Conservation (phyloP, 2,113 vertebrate genomes). For the Pleuronectes platessa region DNA sequence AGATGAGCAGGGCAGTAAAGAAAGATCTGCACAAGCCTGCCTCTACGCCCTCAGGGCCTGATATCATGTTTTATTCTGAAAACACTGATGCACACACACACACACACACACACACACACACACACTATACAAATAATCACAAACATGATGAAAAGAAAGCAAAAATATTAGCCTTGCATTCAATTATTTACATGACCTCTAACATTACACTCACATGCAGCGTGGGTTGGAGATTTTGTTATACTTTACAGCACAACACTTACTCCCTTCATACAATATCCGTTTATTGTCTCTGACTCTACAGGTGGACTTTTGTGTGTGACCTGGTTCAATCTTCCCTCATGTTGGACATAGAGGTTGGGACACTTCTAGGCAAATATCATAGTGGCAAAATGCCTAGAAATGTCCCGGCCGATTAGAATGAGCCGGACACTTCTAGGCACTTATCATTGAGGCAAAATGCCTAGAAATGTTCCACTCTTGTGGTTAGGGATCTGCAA, state of each 20-base stretch:
- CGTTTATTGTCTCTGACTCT: not conserved
- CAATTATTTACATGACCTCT: not conserved
- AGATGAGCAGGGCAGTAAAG: conserved; percentile 57
- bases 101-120: conserved; percentile 3
- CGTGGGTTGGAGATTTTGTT: not conserved
- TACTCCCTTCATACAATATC: not conserved
- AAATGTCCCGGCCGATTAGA: no score
- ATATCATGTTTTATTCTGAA: conserved; percentile 45
- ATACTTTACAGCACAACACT: not conserved
- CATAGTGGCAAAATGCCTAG: no score
- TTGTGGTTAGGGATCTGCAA: no score
- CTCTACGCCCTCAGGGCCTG: conserved; percentile 36
- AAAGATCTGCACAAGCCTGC: conserved; percentile 47
- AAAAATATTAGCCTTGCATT: not conserved
- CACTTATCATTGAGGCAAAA: no score
- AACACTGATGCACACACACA: conserved; percentile 21
- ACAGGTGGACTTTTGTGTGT: not conserved
- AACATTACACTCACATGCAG: not conserved
- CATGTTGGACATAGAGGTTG: no score
- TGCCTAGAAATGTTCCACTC: no score
- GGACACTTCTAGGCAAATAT: no score
- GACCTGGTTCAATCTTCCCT: not conserved
- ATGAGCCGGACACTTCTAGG: no score
- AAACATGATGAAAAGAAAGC: not conserved
- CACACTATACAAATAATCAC: not conserved